Base-by-base conservation (phyloP, 2,888 invertebrate genomes). In the Megastigmus dorsalis region DNA sequence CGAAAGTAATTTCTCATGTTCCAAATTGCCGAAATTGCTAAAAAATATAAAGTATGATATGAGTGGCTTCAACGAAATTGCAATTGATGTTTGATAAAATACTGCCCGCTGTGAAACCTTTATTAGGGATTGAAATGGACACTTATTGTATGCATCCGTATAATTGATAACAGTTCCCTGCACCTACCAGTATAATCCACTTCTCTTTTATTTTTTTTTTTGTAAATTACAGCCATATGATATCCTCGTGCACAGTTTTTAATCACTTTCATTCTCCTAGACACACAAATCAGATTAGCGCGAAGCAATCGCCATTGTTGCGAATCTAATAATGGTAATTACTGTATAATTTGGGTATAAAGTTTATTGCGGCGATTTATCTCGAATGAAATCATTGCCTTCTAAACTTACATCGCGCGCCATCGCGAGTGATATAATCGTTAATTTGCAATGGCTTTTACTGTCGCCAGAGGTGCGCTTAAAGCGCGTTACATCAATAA, bases 371-470 rank as follows among this genome's bases (percentile, higher is more conserved):
- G n/a, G 15, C 33, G 55, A 55, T 43, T 67, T 55, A 67, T 50
- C 36, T 23, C 26, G 13, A 55, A 48, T 15, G 33, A 52, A 55
- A 67, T 43, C 38, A 54, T 55, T 6, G 57, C 33, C 50, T 18
- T 45, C 52, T 43, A 66, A 54, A 36, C 65, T 66, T 23, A 54
- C 41, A 30, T 28, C 7, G 28, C 26, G 30, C 26, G n/a, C 26
- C 18, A 2, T 28, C 13, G n/a, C 36, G 13, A 59, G 48, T 59
- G 59, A 70, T 74, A 65, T 48, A 70, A 70, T 70, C 65, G 65
- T 65, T 70, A 65, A 74, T 74, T 65, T 54, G 36, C 43, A 55
- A 60, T 70, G 54, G 74, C 65, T 74, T 69, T 74, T 69, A 59
- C 38, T 59, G 65, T 60, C 59, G 65, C 28, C 65, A 54, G 23